Evolutionary conservation across 2,888 invertebrate genomes (phyloP).

Genomic region (Microplitis manilae): DNA sequence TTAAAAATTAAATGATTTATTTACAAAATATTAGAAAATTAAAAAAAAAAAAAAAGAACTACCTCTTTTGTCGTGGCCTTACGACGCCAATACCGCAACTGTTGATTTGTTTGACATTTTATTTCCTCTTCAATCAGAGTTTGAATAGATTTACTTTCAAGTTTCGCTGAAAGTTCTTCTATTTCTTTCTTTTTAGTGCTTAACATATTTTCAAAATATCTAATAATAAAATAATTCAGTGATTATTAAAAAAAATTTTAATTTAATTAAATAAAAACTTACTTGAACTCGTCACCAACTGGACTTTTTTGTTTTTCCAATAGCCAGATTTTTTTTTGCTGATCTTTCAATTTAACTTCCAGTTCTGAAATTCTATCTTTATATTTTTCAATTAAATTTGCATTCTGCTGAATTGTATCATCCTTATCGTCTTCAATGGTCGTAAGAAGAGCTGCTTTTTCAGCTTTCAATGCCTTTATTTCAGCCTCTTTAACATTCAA

Average conservation of each 20-base stretch:
- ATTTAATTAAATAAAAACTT: constrained; percentile 5
- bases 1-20: constrained; percentile 16
- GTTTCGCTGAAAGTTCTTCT: constrained; percentile 55
- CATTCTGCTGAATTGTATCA: constrained; percentile 52
- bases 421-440: constrained; percentile 57
- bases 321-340: constrained; percentile 49
- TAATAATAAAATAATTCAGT: constrained; percentile 36
- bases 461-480: constrained; percentile 54
- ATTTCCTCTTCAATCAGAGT: constrained; percentile 57
- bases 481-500: constrained; percentile 55
- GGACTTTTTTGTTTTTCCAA: constrained; percentile 29
- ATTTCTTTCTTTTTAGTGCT: constrained; percentile 56
- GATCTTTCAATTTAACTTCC: constrained; percentile 56
- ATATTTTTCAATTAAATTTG: constrained; percentile 55
- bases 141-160: constrained; percentile 58
- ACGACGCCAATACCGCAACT: constrained; percentile 55
- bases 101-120: constrained; percentile 49
- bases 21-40: not conserved
- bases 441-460: constrained; percentile 52
- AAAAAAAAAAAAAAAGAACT: constrained; percentile 23
- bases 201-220: constrained; percentile 59
- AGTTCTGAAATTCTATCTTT: constrained; percentile 58
- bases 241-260: not conserved
- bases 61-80: constrained; percentile 58
- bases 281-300: constrained; percentile 45